phyloP scores from a whole-genome alignment of 1,140 invertebrate genomes.

The Drosophila carrolli region DNA sequence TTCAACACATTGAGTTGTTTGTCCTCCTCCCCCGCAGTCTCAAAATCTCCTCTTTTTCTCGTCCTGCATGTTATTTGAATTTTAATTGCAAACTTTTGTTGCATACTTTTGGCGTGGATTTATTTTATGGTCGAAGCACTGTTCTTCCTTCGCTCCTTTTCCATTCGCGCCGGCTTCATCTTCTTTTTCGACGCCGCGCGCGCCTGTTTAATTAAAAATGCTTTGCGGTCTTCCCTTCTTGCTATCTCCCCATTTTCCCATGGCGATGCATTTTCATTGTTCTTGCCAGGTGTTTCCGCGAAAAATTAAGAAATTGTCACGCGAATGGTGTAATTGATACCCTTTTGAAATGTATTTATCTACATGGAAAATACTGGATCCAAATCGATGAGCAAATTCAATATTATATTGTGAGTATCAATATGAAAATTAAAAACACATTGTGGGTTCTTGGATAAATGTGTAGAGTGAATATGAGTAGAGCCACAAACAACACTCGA shows the following conservation, averaged over 20 bases:
- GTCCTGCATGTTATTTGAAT: conserved; percentile 81
- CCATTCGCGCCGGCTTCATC: not conserved
- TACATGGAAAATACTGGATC: not conserved
- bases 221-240: conserved; percentile 38
- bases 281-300: conserved; percentile 46
- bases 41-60: not conserved
- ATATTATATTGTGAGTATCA: too few relatives aligned
- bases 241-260: conserved; percentile 10
- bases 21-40: conserved; percentile 1
- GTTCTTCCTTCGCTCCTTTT: conserved; percentile 31
- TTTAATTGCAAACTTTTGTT: conserved; percentile 82
- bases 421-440: too few relatives aligned
- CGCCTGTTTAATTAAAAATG: conserved; percentile 77
- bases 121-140: conserved; percentile 66
- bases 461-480: too few relatives aligned
- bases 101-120: conserved; percentile 73
- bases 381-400: not conserved
- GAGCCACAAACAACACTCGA: too few relatives aligned
- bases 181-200: conserved; percentile 9
- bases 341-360: conserved; percentile 8
- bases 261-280: conserved; percentile 38
- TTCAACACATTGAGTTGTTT: conserved; percentile 70
- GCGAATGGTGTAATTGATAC: conserved; percentile 19
- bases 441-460: too few relatives aligned
- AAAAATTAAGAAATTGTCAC: conserved; percentile 27